Evolutionary conservation across 2,888 invertebrate species (phyloP), one percentile per base, ranked within the genome.

Genomic region (Spodoptera exigua): DNA sequence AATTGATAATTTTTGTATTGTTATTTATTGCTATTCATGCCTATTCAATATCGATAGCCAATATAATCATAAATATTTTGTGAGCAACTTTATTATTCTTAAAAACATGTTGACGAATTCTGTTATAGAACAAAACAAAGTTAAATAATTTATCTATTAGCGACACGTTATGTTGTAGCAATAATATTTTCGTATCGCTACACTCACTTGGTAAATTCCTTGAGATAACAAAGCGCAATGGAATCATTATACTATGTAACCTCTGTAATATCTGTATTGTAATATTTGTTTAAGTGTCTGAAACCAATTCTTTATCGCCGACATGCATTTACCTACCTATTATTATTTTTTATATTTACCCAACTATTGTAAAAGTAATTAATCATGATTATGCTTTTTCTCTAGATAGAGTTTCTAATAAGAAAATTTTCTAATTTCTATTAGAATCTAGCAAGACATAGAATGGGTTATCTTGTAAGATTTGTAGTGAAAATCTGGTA

Each of bases 181-280:
- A 58, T 48, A 63, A 63, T 67, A 58, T 52, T 65, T 55, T 62
- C 54, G 58, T 48, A 47, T 47, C 11, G 54, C 40, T 65, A 44
- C 13, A 57, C 37, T 44, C 37, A 39, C 44, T 56, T 56, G 53
- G 66, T 36, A 59, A 51, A 51, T 64, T 64, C 47, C 44, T 60
- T 52, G 3, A 51, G 59, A 55, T 68, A 70, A 52, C 44, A 48
- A 52, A 64, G 44, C 52, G 44, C 55, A 55, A 45, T 52, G 44
- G n/a, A 49, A 70, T 41, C 51, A 44, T 64, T 70, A 27, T 17
- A 54, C 49, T 46, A 37, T 51, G 27, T 67, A 57, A 63, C 48
- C 69, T 53, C 48, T 58, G 34, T 12, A 11, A 18, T 35, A 53
- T 49, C 44, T 41, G 13, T 63, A 18, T 16, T 18, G 41, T 53